Evolutionary conservation across 2,113 vertebrate species (phyloP).

Genomic region (Ranitomeya imitator): DNA sequence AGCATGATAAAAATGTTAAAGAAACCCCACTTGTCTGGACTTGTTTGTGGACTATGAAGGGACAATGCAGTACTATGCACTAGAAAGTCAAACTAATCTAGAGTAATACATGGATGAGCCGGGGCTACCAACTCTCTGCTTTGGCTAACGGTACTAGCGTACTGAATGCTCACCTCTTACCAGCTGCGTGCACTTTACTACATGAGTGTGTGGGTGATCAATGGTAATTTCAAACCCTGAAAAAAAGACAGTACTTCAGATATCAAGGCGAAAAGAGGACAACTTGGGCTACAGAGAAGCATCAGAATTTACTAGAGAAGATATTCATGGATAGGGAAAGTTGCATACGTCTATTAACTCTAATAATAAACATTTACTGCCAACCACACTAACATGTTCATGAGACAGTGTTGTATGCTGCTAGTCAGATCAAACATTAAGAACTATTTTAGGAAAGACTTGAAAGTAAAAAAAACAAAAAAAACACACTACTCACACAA

Average conservation of each 20-base stretch:
- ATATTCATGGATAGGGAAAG: background rate
- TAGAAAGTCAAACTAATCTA: background rate
- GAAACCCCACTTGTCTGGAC: too few species aligned
- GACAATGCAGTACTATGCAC: background rate
- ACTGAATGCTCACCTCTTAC: constrained; percentile 86
- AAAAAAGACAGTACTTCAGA: constrained; percentile 58
- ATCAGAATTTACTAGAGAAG: background rate
- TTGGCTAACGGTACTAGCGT: background rate
- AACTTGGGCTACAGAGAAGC: background rate
- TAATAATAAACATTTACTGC: too few species aligned
- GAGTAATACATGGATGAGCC: background rate
- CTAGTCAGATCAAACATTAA: background rate
- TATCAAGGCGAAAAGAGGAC: background rate
- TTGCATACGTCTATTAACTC: background rate
- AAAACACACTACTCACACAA: too few species aligned
- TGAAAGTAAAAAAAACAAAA: too few species aligned
- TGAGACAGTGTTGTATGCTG: background rate
- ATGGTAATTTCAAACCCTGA: constrained; percentile 97
- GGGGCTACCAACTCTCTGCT: background rate
- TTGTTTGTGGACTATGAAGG: too few species aligned
- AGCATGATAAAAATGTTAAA: too few species aligned
- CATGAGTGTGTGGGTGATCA: constrained; percentile 96
- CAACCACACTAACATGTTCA: background rate
- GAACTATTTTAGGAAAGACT: background rate
- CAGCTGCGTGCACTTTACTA: constrained; percentile 96